Base-by-base conservation (phyloP, 23 tunicate species). In the Aplidium turbinatum region DNA sequence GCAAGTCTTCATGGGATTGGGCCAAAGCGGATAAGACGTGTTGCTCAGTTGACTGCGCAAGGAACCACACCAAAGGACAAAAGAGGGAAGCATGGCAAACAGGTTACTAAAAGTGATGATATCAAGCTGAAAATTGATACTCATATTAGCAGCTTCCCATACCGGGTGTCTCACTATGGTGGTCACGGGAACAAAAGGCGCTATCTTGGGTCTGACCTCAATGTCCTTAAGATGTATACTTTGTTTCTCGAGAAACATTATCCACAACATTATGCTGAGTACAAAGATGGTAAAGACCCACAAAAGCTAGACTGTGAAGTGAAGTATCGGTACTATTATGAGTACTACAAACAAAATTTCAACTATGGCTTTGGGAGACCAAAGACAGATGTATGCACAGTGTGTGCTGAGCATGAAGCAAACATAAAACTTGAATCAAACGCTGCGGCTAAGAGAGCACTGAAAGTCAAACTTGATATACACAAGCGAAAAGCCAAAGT, bases 1-100 rank as follows among this genome's bases (percentile, higher is more conserved):
- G n/a, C 60, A 25, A 54, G 60, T n/a, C 23, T 11, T 22, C 60
- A 54, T 54, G 60, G 60, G 23, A 54, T 54, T 54, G 60, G 22
- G 22, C 24, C 21, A 54, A 54, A 54, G 21, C 22, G 60, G 19
- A 25, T 54, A 6, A 54, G 22, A 54, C 60, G 60, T n/a, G 60
- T 54, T 22, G 60, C 60, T n/a, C 60, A 54, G 6, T 25, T 54
- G 60, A 54, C 60, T 18, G 60, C 60, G n/a, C 60, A 54, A 18
- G n/a, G 60, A n/a, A 54, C 60, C 60, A 54, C 60, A n/a, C 60
- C 22, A 54, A 54, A 54, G 4, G 60, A 54, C 60, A 54, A 11
- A 54, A 54, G n/a, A n/a, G 60, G 60, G 60, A 54, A 54, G 60
- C 60, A 54, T n/a, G 60, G 60, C 22, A 54, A 54, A 54, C n/a